Base-by-base conservation (phyloP, 2,888 invertebrate species). In the Drosophila mercatorum region DNA sequence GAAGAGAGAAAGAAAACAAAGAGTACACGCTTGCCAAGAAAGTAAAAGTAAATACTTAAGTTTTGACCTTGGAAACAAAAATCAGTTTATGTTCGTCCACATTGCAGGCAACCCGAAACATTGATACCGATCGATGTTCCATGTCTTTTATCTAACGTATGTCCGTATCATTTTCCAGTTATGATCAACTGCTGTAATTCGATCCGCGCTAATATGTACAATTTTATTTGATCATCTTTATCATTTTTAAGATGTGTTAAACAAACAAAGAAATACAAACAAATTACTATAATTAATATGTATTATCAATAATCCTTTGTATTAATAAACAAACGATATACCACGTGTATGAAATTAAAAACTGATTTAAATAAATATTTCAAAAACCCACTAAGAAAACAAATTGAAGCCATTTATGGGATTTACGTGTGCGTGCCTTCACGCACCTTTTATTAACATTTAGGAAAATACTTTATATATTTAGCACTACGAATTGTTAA, bases 251-350 rank as follows among this genome's bases (percentile, higher is more conserved):
- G 76, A 89, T 85, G 80, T 81, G 81, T 91, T 83, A 38, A 73
- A 61, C 36, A 64, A 62, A 85, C 28, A 26, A 28, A 53, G 26
- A 11, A 49, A 60, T 76, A 66, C 80, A 85, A 72, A 78, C 72
- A 83, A 84, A 78, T 60, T 77, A 73, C 80, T 83, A 90, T 87
- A 83, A 90, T 83, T 85, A 90, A 90, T 83, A 88, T 85, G 88
- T 87, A 89, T 82, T 89, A 86, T 83, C 89, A 83, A 86, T 77
- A 79, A 83, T 85, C 86, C 81, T 83, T 89, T 83, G 86, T 89
- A 89, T 83, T 83, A 80, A 88, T 89, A 89, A 85, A 80, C 75
- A 83, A 81, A 82, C 71, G 72, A 83, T 78, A 86, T 82, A 83
- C 79, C 83, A 82, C 64, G 65, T 88, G 79, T 83, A 83, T 81